Conservation (phyloP, 2,113 vertebrate species). For the Rana temporaria region DNA sequence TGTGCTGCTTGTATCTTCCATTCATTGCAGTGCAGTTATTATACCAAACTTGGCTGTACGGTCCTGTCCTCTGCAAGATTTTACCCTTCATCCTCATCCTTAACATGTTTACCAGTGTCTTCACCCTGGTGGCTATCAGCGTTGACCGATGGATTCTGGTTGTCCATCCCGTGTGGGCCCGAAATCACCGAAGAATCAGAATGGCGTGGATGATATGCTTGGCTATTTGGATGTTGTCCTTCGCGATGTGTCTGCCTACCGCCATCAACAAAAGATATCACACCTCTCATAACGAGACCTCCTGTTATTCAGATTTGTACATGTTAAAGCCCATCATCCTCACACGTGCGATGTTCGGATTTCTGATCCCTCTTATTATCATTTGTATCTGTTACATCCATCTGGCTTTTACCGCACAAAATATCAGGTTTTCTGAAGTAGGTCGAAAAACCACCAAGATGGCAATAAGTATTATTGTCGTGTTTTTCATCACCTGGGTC, state of each 20-base stretch:
- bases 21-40: conserved; percentile 64
- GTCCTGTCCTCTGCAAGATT: conserved; percentile 76
- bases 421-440: conserved; percentile 60
- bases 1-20: conserved; percentile 78
- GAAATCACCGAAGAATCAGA: conserved; percentile 75
- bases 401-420: conserved; percentile 61
- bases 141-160: conserved; percentile 69
- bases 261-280: conserved; percentile 68
- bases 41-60: conserved; percentile 65
- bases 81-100: conserved; percentile 73
- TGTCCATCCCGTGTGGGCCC: conserved; percentile 79
- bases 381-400: conserved; percentile 73
- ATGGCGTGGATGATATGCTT: background rate
- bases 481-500: conserved; percentile 80
- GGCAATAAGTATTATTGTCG: conserved; percentile 62
- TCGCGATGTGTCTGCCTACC: conserved; percentile 71
- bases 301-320: conserved; percentile 57
- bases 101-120: conserved; percentile 81
- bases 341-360: conserved; percentile 72
- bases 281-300: background rate
- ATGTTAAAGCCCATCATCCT: conserved; percentile 36
- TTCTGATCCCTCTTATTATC: conserved; percentile 72
- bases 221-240: conserved; percentile 66
- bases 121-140: too few relatives aligned
- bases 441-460: conserved; percentile 66